Percentiles rank a stretch among this genome's conserved stretches.
phyloP scores from a whole-genome alignment of 2,113 vertebrate species.

The Crotalus viridis region DNA sequence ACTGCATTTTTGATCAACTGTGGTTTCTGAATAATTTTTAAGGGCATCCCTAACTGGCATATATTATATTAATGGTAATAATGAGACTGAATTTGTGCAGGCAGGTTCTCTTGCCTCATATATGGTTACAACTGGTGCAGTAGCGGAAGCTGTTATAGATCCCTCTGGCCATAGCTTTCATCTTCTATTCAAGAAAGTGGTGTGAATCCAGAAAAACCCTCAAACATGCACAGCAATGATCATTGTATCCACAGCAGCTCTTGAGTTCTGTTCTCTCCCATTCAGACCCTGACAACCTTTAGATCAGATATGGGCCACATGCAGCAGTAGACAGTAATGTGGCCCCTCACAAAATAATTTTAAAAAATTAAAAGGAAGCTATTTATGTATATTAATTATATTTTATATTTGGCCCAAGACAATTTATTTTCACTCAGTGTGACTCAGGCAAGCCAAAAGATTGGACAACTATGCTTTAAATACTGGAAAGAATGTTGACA shows the following conservation, averaged over 20 bases:
- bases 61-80: neutral
- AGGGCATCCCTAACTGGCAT: neutral
- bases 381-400: neutral
- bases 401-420: neutral
- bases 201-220: neutral
- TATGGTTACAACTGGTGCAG: neutral
- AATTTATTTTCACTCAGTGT: neutral
- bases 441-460: neutral
- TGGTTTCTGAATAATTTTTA: neutral
- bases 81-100: neutral
- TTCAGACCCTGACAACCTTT: neutral
- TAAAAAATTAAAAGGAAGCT: neutral
- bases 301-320: neutral
- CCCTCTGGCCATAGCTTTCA: neutral
- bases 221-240: neutral
- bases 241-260: neutral
- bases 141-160: neutral
- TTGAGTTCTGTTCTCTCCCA: neutral
- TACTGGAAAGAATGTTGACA: neutral
- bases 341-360: neutral
- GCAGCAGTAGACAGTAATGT: neutral
- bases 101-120: neutral
- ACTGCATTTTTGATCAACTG: neutral
- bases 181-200: neutral
- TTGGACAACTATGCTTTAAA: neutral